A percentile compares a stretch with the other conserved stretches of the same genome.
Conservation (phyloP, 2,888 invertebrate genomes). For the Polietes domitor region DNA sequence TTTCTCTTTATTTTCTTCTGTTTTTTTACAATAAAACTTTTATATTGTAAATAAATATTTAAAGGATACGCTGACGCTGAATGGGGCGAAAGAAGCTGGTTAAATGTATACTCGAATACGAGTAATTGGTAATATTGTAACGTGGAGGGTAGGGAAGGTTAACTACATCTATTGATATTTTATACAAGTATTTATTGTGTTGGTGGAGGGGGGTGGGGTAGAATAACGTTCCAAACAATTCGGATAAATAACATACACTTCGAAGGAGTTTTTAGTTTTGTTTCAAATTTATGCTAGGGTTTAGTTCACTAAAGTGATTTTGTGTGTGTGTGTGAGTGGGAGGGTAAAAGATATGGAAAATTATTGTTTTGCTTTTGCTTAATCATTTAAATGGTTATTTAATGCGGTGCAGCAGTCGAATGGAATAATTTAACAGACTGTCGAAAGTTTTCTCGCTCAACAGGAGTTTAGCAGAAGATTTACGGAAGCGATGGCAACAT, state of each 20-base stretch:
- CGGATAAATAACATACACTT: neutral
- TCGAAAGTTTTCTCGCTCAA: conserved; percentile 4
- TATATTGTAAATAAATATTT: conserved; percentile 25
- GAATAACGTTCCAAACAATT: neutral
- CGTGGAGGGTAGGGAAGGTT: neutral
- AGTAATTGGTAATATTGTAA: neutral
- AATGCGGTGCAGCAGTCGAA: neutral
- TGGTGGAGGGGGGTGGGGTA: neutral
- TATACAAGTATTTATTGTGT: neutral
- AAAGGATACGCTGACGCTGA: neutral
- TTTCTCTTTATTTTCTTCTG: neutral
- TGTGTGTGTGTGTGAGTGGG: neutral
- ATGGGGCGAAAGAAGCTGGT: neutral
- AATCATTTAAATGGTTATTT: conserved; percentile 15
- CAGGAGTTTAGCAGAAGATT: neutral
- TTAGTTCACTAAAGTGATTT: neutral
- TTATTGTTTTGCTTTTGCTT: neutral
- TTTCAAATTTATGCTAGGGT: neutral
- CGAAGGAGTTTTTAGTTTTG: neutral
- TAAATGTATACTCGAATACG: neutral
- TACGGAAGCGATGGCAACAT: neutral
- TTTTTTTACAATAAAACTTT: neutral
- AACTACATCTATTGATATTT: conserved; percentile 8
- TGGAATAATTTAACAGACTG: neutral
- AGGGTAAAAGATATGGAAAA: neutral